These are phyloP conservation scores for Anableps anableps DNA, from an alignment of 2,797 vertebrate species.

Conservation along the genomic window DNA sequence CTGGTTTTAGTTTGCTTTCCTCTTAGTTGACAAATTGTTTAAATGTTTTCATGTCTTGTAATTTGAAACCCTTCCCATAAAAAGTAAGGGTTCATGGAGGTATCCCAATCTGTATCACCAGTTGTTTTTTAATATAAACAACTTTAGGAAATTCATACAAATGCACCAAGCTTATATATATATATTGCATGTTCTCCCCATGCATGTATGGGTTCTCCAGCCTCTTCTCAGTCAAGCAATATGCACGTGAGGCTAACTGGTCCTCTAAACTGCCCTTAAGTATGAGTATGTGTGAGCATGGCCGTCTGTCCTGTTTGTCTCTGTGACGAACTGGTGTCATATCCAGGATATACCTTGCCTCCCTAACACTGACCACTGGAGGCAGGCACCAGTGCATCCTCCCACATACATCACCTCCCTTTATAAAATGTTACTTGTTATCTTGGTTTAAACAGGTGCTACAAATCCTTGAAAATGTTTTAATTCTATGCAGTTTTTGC, in stretches of 20 bases:
- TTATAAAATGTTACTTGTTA: not conserved
- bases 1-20: not conserved
- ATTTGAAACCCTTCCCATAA: not conserved
- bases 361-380: not conserved
- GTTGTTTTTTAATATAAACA: not conserved
- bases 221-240: not conserved
- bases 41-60: not conserved
- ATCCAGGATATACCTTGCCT: not conserved
- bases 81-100: not conserved
- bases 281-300: not conserved
- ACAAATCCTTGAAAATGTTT: not conserved
- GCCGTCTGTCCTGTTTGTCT: not conserved
- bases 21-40: not conserved
- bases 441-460: not conserved
- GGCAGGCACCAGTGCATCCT: not conserved
- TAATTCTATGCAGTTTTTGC: not conserved
- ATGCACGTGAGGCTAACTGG: not conserved
- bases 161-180: not conserved
- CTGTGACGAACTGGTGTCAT: not conserved
- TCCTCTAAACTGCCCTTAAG: not conserved
- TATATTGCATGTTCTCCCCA: not conserved
- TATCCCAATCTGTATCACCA: not conserved
- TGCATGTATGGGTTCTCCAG: not conserved
- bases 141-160: not conserved
- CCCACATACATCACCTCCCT: not conserved